These are phyloP conservation scores for Lampris incognitus DNA, from an alignment of 2,113 vertebrate genomes.

Conservation along the genomic window DNA sequence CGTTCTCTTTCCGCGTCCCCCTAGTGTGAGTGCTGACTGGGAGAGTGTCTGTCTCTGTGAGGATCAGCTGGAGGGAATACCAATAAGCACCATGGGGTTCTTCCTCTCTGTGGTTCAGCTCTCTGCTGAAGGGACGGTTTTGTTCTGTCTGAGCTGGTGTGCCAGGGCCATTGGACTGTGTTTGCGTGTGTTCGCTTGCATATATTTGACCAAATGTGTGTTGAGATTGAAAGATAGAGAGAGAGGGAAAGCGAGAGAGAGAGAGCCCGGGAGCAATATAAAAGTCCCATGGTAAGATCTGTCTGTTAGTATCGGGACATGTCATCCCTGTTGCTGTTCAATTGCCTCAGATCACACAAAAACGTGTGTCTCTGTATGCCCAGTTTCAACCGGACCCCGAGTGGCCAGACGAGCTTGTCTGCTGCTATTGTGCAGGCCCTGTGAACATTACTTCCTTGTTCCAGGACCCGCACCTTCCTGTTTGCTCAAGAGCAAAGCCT, in stretches of 20 bases:
- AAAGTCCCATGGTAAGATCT: background rate
- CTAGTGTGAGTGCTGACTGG: slow-evolving; percentile 59
- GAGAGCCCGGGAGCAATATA: background rate
- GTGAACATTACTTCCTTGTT: slow-evolving; percentile 41
- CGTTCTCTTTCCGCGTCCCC: slow-evolving; percentile 44
- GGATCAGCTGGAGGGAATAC: slow-evolving; percentile 78
- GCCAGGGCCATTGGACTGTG: slow-evolving; percentile 39
- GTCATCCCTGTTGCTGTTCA: slow-evolving; percentile 4
- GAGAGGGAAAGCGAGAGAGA: background rate
- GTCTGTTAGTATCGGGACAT: slow-evolving; percentile 10
- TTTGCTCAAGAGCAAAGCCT: slow-evolving; percentile 37
- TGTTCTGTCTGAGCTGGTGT: slow-evolving; percentile 63
- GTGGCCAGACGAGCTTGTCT: slow-evolving; percentile 21
- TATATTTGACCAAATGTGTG: background rate
- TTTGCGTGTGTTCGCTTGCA: slow-evolving; percentile 1
- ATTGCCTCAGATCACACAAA: slow-evolving; percentile 1
- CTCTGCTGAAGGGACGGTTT: slow-evolving; percentile 70
- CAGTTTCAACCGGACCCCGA: background rate
- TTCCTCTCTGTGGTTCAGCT: slow-evolving; percentile 69
- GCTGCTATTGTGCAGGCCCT: slow-evolving; percentile 17
- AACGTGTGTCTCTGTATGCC: slow-evolving; percentile 15
- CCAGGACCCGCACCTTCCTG: slow-evolving; percentile 22
- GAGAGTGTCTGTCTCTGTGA: slow-evolving; percentile 67
- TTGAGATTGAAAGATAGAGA: slow-evolving; percentile 29
- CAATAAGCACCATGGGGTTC: slow-evolving; percentile 70